phyloP scores from a whole-genome alignment of 2,888 invertebrate genomes.

The Heliconius sara region DNA sequence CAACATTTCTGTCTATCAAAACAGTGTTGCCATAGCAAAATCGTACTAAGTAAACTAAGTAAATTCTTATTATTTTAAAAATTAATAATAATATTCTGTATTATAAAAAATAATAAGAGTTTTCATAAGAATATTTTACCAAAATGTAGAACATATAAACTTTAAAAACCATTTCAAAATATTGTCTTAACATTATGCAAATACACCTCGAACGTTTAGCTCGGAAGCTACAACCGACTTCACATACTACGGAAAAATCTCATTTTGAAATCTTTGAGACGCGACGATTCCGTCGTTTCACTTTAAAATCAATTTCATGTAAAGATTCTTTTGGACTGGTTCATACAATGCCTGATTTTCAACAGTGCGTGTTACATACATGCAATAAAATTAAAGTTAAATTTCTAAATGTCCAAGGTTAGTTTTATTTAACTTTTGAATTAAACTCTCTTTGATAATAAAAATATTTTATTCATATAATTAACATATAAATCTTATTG shows the following conservation, averaged over 20 bases:
- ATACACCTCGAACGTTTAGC: slow-evolving; percentile 11
- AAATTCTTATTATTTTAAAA: too few relatives aligned
- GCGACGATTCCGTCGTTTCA: slow-evolving; percentile 33
- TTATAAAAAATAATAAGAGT: too few relatives aligned
- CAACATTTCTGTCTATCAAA: too few relatives aligned
- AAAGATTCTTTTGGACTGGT: slow-evolving; percentile 28
- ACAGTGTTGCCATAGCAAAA: too few relatives aligned
- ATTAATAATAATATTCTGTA: too few relatives aligned
- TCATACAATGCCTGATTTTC: slow-evolving; percentile 33
- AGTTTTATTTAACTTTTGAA: background rate
- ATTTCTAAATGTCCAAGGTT: background rate
- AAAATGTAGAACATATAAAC: background rate
- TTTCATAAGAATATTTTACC: background rate
- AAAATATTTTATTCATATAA: background rate
- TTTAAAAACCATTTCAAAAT: slow-evolving; percentile 6
- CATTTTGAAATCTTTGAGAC: slow-evolving; percentile 41
- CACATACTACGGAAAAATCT: slow-evolving; percentile 43
- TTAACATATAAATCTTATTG: background rate
- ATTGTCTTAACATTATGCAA: slow-evolving; percentile 8
- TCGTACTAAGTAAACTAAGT: too few relatives aligned
- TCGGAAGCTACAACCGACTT: slow-evolving; percentile 33
- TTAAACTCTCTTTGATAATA: background rate
- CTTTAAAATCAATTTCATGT: slow-evolving; percentile 36
- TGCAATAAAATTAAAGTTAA: slow-evolving; percentile 38
- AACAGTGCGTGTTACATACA: slow-evolving; percentile 15